Conservation (phyloP, 2,797 vertebrate species). For the Syngnathus acus region DNA sequence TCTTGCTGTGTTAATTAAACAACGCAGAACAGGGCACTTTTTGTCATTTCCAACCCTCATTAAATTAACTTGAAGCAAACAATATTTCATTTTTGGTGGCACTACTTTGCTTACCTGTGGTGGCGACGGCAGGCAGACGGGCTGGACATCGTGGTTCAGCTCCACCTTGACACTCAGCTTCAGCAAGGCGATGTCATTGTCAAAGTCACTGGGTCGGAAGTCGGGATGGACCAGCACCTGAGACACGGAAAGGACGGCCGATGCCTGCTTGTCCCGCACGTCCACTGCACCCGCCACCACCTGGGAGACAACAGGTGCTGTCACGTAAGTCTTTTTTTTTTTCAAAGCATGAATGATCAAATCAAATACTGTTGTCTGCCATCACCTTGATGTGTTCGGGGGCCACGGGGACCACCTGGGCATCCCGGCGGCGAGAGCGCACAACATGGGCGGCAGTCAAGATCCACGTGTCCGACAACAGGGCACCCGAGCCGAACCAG, state of each 20-base stretch:
- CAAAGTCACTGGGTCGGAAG: constrained; percentile 87
- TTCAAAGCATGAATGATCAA: no score
- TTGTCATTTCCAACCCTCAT: no score
- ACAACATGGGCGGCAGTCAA: constrained; percentile 90
- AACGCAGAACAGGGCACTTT: no score
- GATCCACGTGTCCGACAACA: constrained; percentile 85
- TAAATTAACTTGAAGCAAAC: no score
- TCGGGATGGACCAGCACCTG: constrained; percentile 80
- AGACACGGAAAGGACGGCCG: constrained; percentile 73
- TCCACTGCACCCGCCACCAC: constrained; percentile 82
- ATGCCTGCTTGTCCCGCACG: constrained; percentile 64
- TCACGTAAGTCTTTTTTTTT: not conserved
- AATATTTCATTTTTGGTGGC: no score
- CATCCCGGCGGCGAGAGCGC: constrained; percentile 82
- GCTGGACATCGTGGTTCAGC: constrained; percentile 69
- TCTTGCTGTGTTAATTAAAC: no score
- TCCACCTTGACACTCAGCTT: constrained; percentile 73
- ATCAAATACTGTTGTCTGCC: no score
- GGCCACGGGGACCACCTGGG: constrained; percentile 76
- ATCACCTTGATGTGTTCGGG: constrained; percentile 73
- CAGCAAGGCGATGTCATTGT: constrained; percentile 90
- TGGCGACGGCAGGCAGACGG: constrained; percentile 80
- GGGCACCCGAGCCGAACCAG: constrained; percentile 91
- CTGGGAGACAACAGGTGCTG: constrained; percentile 17
- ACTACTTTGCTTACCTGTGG: constrained; percentile 43